Evolutionary conservation across 2,888 invertebrate genomes (phyloP), one percentile per base, ranked within the genome.

Genomic region (Ctena decussata): DNA sequence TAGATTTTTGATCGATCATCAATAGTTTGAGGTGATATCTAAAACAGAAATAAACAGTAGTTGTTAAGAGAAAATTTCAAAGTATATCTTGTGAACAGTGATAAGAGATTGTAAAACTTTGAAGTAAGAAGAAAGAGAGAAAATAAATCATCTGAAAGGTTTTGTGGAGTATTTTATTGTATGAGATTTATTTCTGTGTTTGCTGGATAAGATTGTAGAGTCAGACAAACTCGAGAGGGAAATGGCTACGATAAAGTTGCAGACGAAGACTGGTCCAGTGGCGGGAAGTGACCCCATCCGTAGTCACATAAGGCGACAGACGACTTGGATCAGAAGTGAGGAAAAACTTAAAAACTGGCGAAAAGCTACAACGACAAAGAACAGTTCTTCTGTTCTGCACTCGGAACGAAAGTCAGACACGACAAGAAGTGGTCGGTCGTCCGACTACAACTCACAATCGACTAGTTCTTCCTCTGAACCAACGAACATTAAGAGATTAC

Each of bases 351-450:
- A 90, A 77, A 89, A 88, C 27, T 91, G 91, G 91, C 79, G 87
- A 77, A 87, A 86, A 49, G 80, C 57, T 3, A 46, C 79, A 8
- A 85, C 77, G 27, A 27, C 77, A 2, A 80, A 79, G 30, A 83
- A 83, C 49, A 82, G 41, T 69, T 73, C 74, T 30, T 82, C 77
- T 18, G 79, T 80, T 35, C 46, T 78, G 12, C 83, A 74, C 3
- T 89, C 88, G 1, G 91, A 89, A 73, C 85, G 88, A n/a, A 91
- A 91, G 77, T 90, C 90, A 53, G 91, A 91, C 81, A 86, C 90
- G 1, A 89, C 88, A n/a, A 41, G 86, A 46, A 89, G 88, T 35
- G 84, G 88, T 15, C 82, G 88, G n/a, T 70, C 86, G 24, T 89
- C 88, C 1, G 88, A 88, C 39, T 76, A 79, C 1, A 80, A 84